A percentile compares a stretch with the other conserved stretches of the same genome.
Evolutionary conservation across 2,113 vertebrate species (phyloP).

Genomic region (Suricata suricatta): DNA sequence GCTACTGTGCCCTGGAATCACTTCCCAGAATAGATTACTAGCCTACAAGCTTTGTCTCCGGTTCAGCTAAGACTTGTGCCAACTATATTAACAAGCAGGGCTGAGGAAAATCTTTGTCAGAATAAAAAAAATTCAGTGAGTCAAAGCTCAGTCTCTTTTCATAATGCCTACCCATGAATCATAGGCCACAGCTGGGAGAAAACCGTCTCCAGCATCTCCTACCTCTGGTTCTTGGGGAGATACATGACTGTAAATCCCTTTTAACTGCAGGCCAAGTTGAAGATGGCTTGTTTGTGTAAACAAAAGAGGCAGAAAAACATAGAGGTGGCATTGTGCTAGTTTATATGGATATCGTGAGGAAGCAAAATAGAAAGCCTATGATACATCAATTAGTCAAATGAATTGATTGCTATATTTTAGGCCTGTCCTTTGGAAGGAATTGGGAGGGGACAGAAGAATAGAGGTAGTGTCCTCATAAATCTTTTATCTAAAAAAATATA

Average conservation of each 20-base stretch:
- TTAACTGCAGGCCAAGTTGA: background rate
- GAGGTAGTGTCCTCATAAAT: background rate
- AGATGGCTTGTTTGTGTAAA: background rate
- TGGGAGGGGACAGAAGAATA: background rate
- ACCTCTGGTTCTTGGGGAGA: background rate
- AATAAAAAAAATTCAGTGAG: conserved; percentile 19
- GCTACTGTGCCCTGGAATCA: background rate
- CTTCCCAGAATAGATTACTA: background rate
- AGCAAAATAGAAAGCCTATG: background rate
- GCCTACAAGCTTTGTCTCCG: background rate
- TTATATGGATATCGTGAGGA: background rate
- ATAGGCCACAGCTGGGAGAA: background rate
- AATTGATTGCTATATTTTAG: background rate
- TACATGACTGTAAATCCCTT: background rate
- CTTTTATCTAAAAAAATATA: background rate
- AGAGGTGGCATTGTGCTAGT: background rate
- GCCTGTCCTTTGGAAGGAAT: background rate
- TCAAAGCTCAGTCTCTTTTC: background rate
- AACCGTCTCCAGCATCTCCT: background rate
- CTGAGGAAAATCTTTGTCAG: background rate
- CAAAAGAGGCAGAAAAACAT: background rate
- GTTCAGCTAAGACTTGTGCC: background rate
- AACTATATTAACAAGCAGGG: background rate
- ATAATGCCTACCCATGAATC: background rate
- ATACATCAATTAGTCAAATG: background rate